phyloP scores from a whole-genome alignment of 1,140 invertebrate species.

The Odontomachus brunneus region DNA sequence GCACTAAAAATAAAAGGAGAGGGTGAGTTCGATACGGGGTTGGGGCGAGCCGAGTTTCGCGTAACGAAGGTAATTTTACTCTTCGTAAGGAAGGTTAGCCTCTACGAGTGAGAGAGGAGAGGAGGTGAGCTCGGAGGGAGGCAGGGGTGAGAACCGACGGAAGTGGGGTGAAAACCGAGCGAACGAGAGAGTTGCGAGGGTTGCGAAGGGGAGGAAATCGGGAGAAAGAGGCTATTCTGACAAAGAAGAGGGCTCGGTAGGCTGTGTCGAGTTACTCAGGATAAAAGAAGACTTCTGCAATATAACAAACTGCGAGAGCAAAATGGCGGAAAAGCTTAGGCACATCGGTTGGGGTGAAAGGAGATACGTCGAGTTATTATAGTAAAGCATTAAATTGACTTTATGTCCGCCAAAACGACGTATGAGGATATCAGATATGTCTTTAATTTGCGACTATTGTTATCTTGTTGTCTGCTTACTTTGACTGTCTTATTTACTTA shows the following conservation, averaged over 20 bases:
- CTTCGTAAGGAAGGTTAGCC: constrained; percentile 79
- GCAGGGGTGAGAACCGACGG: constrained; percentile 26
- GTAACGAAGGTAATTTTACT: constrained; percentile 86
- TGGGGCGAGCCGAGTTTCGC: constrained; percentile 81
- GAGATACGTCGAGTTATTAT: constrained; percentile 9
- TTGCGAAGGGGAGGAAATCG: constrained; percentile 72
- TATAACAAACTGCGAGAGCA: constrained; percentile 77
- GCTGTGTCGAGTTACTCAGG: constrained; percentile 78
- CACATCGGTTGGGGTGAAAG: background rate
- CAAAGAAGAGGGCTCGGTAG: constrained; percentile 51
- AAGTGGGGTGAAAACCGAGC: constrained; percentile 74
- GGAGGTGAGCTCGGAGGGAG: background rate
- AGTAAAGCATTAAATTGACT: background rate
- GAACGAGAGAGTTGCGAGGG: constrained; percentile 72
- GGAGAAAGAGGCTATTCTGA: constrained; percentile 78
- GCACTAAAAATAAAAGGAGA: constrained; percentile 73
- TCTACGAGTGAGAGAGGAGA: constrained; percentile 27
- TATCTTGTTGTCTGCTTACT: background rate
- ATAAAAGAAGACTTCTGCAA: constrained; percentile 75
- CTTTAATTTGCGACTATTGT: too few species aligned
- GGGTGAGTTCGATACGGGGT: constrained; percentile 76
- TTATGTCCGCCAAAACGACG: background rate
- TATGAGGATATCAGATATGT: background rate
- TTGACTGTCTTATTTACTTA: background rate
- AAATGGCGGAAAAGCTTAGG: constrained; percentile 61